Evolutionary conservation across 2,888 invertebrate genomes (phyloP), one percentile per base, ranked within the genome.

Genomic region (Rhyacophila evoluta): DNA sequence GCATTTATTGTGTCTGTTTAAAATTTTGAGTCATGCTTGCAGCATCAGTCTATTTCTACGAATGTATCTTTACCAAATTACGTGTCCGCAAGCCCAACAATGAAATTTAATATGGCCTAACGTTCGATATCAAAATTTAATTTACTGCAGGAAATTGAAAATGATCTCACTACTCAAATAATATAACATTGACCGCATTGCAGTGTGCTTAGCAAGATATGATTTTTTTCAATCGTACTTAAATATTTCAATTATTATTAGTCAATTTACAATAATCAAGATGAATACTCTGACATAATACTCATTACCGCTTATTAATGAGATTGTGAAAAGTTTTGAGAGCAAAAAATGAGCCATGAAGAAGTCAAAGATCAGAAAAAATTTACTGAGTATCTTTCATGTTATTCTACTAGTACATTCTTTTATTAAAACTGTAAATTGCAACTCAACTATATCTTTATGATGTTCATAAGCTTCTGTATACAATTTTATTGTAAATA

Each of bases 111-210:
- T 19, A 55, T 55, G 55, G 55, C 55, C 25, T 55, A 55, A 55
- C 19, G 55, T 55, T 55, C 55, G 19, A 55, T 55, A 55, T 55
- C 55, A 55, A 25, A 55, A 25, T 55, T 55, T 55, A 55, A 55
- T 55, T 55, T 55, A 55, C 55, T 19, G 25, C 55, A 55, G 55
- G 55, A 55, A 55, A 55, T 55, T 55, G 55, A 55, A 41, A 55
- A 55, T 55, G 55, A 55, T 55, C 55, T 55, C 55, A 55, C 55
- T 55, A 25, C 55, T 55, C 55, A 55, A 55, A 55, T 55, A 55
- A 55, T 55, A 19, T 19, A 55, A 55, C 55, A 55, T 55, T 55
- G 55, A 55, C 55, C 55, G 55, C 55, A 19, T 25, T 55, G 19
- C 55, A 3, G 55, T 19, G 55, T 55, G 55, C 55, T 55, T 55